Base-by-base conservation (phyloP, 2,797 vertebrate species). In the Eospalax fontanierii region DNA sequence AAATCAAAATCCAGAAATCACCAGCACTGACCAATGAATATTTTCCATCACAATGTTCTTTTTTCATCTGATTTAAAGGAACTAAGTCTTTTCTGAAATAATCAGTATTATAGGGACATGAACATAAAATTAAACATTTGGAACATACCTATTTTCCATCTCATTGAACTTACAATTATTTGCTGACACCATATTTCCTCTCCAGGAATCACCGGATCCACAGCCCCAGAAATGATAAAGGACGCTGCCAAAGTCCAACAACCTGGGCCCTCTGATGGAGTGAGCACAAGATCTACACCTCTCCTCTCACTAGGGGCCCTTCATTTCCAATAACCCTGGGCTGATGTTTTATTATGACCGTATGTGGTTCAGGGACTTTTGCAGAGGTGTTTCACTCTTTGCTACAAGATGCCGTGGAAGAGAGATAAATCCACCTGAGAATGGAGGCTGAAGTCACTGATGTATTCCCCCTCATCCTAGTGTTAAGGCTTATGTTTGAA, bases 381-480 rank as follows among this genome's bases (percentile, higher is more conserved):
- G 22, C 16, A 22, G 54, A 28, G 33, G 61, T 2, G 9, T 11
- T 28, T 40, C 10, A 1, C 6, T 75, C 22, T 30, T 24, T 15
- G 1, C 1, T 14, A 19, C 1, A 8, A 9, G 24, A 2, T 26
- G 18, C 65, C 68, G 35, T 22, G 33, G 82, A 78, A 19, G 50
- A 65, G 12, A 16, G 40, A 8, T 19, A 33, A 14, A 22, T 22
- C 22, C 19, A 33, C 4, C 7, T 0, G 24, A 24, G 46, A 61
- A 18, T 40, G 63, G 24, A 3, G 12, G 24, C 33, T 19, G 35
- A 66, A 16, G 8, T 40, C 22, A 4, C 24, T 4, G 12, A 15
- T 59, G 65, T 10, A 0, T 2, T 18, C 14, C 26, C 10, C 33
- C 3, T 46, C 3, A 3, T 10, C 4, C 26, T 28, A 3, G 1